Evolutionary conservation across 2,888 invertebrate genomes (phyloP).

Genomic region (Diaperis boleti): DNA sequence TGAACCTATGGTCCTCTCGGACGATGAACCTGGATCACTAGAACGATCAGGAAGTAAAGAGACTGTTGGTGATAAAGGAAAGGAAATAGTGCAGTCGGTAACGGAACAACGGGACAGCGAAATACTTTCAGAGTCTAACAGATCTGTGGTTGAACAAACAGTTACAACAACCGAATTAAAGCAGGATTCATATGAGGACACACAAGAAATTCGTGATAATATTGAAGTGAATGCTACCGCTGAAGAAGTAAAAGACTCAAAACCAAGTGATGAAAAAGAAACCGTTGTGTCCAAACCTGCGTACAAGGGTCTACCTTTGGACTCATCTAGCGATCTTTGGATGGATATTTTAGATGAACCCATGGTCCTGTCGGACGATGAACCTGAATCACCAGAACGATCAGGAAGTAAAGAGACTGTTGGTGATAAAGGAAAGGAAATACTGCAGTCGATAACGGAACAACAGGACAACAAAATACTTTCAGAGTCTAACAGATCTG

Average conservation of each 20-base stretch:
- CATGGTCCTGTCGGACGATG: slow-evolving; percentile 51
- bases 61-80: too few relatives aligned
- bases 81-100: background rate
- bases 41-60: background rate
- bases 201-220: too few relatives aligned
- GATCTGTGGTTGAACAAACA: background rate
- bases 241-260: too few relatives aligned
- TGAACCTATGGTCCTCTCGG: slow-evolving; percentile 53
- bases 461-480: too few relatives aligned
- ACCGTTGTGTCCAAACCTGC: slow-evolving; percentile 14
- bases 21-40: slow-evolving; percentile 40
- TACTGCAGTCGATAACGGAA: too few relatives aligned
- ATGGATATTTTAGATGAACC: slow-evolving; percentile 55
- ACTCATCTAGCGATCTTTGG: slow-evolving; percentile 46
- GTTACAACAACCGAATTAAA: background rate
- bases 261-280: background rate
- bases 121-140: too few relatives aligned
- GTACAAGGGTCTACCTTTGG: slow-evolving; percentile 49
- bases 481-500: too few relatives aligned
- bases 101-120: too few relatives aligned
- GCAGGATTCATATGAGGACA: background rate
- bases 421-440: background rate
- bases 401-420: background rate
- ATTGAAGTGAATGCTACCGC: too few relatives aligned
- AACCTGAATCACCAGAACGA: slow-evolving; percentile 2